Evolutionary conservation across 2,888 invertebrate species (phyloP), one percentile per base, ranked within the genome.

Genomic region (Pristionchus japonicus): DNA sequence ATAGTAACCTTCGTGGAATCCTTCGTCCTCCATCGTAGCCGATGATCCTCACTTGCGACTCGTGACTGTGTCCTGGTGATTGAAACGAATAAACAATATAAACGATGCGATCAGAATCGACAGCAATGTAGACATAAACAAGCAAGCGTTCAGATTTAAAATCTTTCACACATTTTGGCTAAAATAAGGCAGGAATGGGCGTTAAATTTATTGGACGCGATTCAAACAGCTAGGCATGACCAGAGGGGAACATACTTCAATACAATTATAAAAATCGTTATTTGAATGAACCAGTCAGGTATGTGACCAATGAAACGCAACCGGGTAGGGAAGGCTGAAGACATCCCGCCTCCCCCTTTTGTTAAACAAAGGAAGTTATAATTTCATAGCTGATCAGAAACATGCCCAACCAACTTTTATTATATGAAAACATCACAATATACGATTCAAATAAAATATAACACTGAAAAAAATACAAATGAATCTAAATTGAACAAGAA

Each of bases 21-120:
- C n/a, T n/a, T n/a, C n/a, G n/a, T 77, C 77, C 43, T 77, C 77
- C 77, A 77, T 77, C 77, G 77, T 27, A 43, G 43, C 47, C 77
- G 77, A 47, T 77, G n/a, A 77, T 27, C 23, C 40, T 43, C 43
- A 43, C 23, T 27, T 9, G 77, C 70, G 20, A n/a, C 27, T 43
- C 77, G 27, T 27, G 43, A 77, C n/a, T 13, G 40, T 47, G 43
- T 11, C 43, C 77, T 77, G 43, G 27, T 47, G 15, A 27, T 23
- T 31, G 40, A 40, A 74, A 1, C 13, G 1, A 74, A 74, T 74
- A 74, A 15, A 40, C 20, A 31, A 34, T 1, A 11, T 31, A 67
- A 20, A 74, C 1, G 37, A 23, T 7, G 9, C 40, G 9, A 37
- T 6, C 40, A 23, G 4, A 27, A 74, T 37, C 70, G 40, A 37